These are phyloP conservation scores for Steinernema hermaphroditum DNA, from an alignment of 2,888 invertebrate species.

Conservation along the genomic window DNA sequence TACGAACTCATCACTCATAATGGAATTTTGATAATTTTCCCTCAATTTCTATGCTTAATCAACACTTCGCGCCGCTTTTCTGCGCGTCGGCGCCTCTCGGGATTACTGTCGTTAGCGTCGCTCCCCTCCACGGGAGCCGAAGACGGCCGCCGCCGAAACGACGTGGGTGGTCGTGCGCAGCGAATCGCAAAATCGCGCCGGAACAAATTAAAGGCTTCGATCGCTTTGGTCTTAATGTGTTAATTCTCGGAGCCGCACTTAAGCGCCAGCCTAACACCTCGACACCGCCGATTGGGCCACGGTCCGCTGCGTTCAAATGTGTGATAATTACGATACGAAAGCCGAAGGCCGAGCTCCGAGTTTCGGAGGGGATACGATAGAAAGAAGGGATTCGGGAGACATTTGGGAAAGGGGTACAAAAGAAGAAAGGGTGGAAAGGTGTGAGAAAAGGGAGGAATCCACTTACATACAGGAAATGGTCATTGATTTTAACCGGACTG, in stretches of 20 bases:
- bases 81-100: slow-evolving; percentile 14
- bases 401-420: too few species aligned
- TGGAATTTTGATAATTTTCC: slow-evolving; percentile 26
- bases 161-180: slow-evolving; percentile 26
- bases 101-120: slow-evolving; percentile 4
- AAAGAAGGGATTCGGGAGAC: too few species aligned
- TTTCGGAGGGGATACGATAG: too few species aligned
- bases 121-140: not conserved
- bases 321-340: slow-evolving; percentile 20
- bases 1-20: slow-evolving; percentile 26
- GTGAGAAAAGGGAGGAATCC: too few species aligned
- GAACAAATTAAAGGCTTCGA: slow-evolving; percentile 18
- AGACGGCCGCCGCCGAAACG: not conserved
- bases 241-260: slow-evolving; percentile 18
- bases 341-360: not conserved
- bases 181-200: slow-evolving; percentile 20
- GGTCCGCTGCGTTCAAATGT: not conserved
- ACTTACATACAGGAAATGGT: too few species aligned
- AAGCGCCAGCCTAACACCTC: slow-evolving; percentile 1
- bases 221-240: slow-evolving; percentile 28
- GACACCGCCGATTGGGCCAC: not conserved
- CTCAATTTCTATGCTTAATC: slow-evolving; percentile 28
- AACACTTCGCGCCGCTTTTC: slow-evolving; percentile 13
- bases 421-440: too few species aligned
- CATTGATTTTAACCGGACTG: too few species aligned